phyloP scores from a whole-genome alignment of 2,888 invertebrate genomes.

The Synanthedon vespiformis region DNA sequence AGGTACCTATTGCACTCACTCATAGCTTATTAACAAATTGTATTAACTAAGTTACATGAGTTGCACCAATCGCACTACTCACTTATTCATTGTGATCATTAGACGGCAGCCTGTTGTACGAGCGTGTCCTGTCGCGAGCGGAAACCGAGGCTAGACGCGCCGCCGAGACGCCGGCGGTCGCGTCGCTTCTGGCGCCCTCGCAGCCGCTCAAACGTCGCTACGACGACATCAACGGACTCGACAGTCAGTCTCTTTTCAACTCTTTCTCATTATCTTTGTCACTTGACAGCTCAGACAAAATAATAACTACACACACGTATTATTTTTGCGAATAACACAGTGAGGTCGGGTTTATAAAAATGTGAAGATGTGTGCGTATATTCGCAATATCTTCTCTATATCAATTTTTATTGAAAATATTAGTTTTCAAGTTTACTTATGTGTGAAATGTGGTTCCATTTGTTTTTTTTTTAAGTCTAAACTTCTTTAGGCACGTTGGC shows the following conservation, averaged over 20 bases:
- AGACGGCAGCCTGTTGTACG: conserved; percentile 90
- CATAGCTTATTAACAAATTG: background rate
- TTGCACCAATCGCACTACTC: background rate
- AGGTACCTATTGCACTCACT: conserved; percentile 46
- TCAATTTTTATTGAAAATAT: too few relatives aligned
- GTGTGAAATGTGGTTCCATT: too few relatives aligned
- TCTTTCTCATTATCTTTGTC: too few relatives aligned
- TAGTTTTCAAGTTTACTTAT: too few relatives aligned
- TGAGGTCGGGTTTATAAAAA: too few relatives aligned
- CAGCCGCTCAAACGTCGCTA: conserved; percentile 83
- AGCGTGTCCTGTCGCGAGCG: conserved; percentile 84
- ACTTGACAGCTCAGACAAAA: too few relatives aligned
- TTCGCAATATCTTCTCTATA: too few relatives aligned
- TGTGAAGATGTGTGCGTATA: too few relatives aligned
- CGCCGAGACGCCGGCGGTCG: conserved; percentile 20
- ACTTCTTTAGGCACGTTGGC: too few relatives aligned
- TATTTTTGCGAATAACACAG: too few relatives aligned
- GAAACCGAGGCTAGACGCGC: conserved; percentile 74
- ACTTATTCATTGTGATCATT: conserved; percentile 8
- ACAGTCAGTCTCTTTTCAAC: conserved; percentile 74
- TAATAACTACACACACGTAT: too few relatives aligned
- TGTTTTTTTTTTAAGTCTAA: too few relatives aligned
- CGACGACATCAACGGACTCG: conserved; percentile 90
- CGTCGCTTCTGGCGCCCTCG: conserved; percentile 11
- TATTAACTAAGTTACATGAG: background rate